Conservation (phyloP, 2,113 vertebrate species). For the Chaetura pelagica region DNA sequence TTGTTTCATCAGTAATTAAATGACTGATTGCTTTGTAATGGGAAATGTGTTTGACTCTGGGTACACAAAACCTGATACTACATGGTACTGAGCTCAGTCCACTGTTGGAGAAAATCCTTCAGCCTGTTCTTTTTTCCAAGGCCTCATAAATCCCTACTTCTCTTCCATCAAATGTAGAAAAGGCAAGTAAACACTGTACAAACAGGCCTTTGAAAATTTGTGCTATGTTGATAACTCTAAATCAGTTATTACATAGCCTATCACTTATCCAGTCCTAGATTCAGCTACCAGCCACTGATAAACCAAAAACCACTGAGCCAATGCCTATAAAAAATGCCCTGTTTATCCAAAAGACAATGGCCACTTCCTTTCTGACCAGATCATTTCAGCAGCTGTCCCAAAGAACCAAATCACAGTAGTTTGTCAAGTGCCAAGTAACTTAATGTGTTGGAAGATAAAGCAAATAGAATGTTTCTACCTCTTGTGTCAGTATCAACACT, state of each 20-base stretch:
- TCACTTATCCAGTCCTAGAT: background rate
- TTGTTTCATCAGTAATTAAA: conserved; percentile 33
- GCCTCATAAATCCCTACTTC: background rate
- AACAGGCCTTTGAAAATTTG: background rate
- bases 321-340: background rate
- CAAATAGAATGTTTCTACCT: background rate
- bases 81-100: background rate
- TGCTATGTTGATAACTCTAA: background rate
- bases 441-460: background rate
- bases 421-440: background rate
- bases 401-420: background rate
- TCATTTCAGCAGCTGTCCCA: background rate
- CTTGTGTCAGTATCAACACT: background rate
- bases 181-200: background rate
- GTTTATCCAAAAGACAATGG: background rate
- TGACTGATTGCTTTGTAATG: conserved; percentile 19
- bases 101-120: background rate
- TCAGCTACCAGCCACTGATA: background rate
- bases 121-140: background rate
- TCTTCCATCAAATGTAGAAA: background rate
- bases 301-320: background rate
- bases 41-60: background rate
- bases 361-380: background rate
- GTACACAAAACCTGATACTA: background rate
- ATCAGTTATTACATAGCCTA: background rate